A percentile compares a stretch with the other conserved stretches of the same genome.
These are phyloP conservation scores for Entomobrya proxima DNA, from an alignment of 2,888 invertebrate genomes.

Conservation along the genomic window DNA sequence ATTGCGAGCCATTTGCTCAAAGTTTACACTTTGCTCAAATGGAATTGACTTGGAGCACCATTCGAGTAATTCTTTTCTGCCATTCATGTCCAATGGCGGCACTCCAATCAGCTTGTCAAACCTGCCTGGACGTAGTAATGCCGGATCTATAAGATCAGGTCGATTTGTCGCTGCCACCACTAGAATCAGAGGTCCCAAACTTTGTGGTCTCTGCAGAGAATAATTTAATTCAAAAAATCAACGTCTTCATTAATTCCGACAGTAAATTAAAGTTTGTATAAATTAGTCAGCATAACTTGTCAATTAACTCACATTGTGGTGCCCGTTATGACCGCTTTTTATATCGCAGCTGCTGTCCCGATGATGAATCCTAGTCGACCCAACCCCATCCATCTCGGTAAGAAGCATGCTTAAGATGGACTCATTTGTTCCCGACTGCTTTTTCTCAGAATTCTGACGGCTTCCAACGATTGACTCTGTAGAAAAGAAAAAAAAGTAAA, in stretches of 20 bases:
- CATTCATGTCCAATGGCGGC: conserved; percentile 80
- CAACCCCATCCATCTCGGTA: conserved; percentile 84
- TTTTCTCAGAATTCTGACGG: conserved; percentile 74
- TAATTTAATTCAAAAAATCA: background rate
- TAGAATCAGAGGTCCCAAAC: conserved; percentile 77
- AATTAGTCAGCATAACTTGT: background rate
- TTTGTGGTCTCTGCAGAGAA: conserved; percentile 20
- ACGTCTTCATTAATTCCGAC: background rate
- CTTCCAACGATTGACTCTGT: conserved; percentile 78
- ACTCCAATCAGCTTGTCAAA: conserved; percentile 82
- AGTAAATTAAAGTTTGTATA: background rate
- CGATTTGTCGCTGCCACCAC: conserved; percentile 84
- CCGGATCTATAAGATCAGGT: conserved; percentile 82
- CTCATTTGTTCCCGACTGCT: conserved; percentile 77
- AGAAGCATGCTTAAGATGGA: conserved; percentile 82
- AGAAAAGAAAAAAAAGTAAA: conserved; percentile 41
- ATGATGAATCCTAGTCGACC: conserved; percentile 75
- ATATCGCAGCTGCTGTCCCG: background rate
- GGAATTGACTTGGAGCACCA: conserved; percentile 79
- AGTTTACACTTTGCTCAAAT: conserved; percentile 77
- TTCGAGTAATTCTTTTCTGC: conserved; percentile 79
- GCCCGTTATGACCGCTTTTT: background rate
- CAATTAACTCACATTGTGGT: conserved; percentile 1
- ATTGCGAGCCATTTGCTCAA: conserved; percentile 78
- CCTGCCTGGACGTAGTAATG: conserved; percentile 82